phyloP scores from a whole-genome alignment of 1,140 invertebrate species.

The Euschistus heros region DNA sequence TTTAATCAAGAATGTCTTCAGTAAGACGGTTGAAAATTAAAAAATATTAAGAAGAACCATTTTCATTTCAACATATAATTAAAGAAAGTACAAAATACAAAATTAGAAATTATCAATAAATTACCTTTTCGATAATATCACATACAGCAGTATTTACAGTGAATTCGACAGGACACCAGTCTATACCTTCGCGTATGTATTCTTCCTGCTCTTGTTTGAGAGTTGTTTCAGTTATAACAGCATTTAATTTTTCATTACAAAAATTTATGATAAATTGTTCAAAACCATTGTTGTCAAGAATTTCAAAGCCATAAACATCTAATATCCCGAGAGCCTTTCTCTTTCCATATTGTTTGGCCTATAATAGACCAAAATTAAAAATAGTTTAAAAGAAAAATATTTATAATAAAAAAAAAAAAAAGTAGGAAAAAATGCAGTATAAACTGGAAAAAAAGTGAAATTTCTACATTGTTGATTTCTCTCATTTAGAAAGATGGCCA shows the following conservation, averaged over 20 bases:
- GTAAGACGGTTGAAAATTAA: too few relatives aligned
- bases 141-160: conserved; percentile 67
- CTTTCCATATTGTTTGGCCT: conserved; percentile 44
- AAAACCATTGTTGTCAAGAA: conserved; percentile 59
- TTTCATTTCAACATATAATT: too few relatives aligned
- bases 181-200: conserved; percentile 62
- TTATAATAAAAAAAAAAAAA: not conserved
- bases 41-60: too few relatives aligned
- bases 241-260: conserved; percentile 81
- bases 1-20: too few relatives aligned
- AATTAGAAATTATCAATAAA: conserved; percentile 33
- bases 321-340: conserved; percentile 66
- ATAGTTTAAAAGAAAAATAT: not conserved
- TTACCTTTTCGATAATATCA: conserved; percentile 57
- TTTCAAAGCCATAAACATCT: conserved; percentile 83
- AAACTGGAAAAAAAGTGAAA: too few relatives aligned
- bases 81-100: too few relatives aligned
- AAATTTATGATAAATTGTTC: conserved; percentile 84
- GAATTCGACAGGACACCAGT: conserved; percentile 65
- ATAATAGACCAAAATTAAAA: conserved; percentile 26
- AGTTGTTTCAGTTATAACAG: conserved; percentile 54
- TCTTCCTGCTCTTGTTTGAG: conserved; percentile 75
- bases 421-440: not conserved
- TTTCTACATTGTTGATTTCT: too few relatives aligned
- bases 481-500: too few relatives aligned